Base-by-base conservation (phyloP, 2,797 vertebrate species). In the Syngnathus acus region DNA sequence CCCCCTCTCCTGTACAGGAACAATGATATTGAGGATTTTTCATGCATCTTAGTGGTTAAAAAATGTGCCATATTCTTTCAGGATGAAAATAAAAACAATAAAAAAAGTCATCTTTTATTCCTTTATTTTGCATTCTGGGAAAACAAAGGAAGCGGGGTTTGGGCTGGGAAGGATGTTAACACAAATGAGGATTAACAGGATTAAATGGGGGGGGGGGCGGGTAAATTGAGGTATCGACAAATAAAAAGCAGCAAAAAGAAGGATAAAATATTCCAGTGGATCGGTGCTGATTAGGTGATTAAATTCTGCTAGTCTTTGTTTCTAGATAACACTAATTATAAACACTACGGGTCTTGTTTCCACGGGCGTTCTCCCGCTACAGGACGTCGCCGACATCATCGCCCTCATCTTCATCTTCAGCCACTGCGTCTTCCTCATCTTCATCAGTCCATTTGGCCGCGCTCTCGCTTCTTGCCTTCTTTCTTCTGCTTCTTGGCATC, bases 401-500 rank as follows among this genome's bases (percentile, higher is more conserved):
- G 63, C 40, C 67, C 65, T 70, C 71, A 47, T 71, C 74, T 63
- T 67, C 66, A 57, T 68, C 64, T 62, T 63, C 69, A 51, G 68
- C 59, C 0, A 16, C 26, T 42, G 37, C 14, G 14, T 14, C 63
- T 53, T 53, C 59, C 0, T 23, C 45, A 53, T 88, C 88, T 42
- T 65, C 78, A 51, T 88, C 88, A 88, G 84, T 92, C 88, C 84
- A 83, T 82, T 43, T 83, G 88, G 76, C 84, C 67, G 66, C 90
- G 89, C 11, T 92, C 91, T 81, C 89, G 90, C 82, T 92, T 92
- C 86, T 91, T 92, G 26, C 87, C 86, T 21, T 91, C 91, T 64
- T 90, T 89, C 81, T 91, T 92, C 68, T 89, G 90, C 86, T 93
- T 93, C 83, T 86, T 89, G 54, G 90, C 86, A 64, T 91, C 92